A percentile compares a stretch with the other conserved stretches of the same genome.
Evolutionary conservation across 2,797 vertebrate genomes (phyloP).

Genomic region (Setipinna tenuifilis): DNA sequence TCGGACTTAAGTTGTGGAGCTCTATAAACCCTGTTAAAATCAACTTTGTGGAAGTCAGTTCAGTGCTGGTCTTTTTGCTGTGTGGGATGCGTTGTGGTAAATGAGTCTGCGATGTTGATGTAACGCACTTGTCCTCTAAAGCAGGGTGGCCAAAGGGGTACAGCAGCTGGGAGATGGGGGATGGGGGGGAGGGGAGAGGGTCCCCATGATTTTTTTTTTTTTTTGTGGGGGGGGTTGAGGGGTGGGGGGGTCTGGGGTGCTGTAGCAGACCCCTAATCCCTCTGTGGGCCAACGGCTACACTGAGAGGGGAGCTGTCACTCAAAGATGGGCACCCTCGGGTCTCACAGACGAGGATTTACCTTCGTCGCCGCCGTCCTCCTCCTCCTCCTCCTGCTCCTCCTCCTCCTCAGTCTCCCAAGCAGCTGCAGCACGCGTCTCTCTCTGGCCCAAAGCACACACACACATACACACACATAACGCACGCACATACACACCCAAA

Average conservation of each 20-base stretch:
- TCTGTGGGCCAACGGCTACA: conserved; percentile 68
- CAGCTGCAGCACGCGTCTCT: conserved; percentile 44
- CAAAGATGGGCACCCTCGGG: conserved; percentile 70
- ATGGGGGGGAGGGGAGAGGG: conserved; percentile 58
- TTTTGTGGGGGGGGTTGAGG: neutral
- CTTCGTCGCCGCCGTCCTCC: conserved; percentile 62
- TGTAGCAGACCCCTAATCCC: conserved; percentile 64
- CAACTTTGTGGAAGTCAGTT: too few relatives aligned
- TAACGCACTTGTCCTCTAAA: too few relatives aligned
- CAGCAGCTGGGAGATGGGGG: conserved; percentile 74
- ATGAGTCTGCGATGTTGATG: too few relatives aligned
- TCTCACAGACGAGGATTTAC: conserved; percentile 73
- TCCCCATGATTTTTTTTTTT: neutral
- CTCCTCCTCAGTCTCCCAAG: conserved; percentile 28
- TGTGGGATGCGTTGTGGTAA: too few relatives aligned
- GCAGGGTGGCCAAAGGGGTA: conserved; percentile 46
- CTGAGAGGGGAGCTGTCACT: conserved; percentile 77
- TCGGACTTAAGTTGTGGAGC: too few relatives aligned
- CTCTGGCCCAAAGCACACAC: conserved; percentile 9
- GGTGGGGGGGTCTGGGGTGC: neutral
- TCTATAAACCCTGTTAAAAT: too few relatives aligned
- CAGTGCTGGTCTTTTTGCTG: too few relatives aligned
- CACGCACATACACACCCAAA: neutral
- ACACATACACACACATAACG: neutral
- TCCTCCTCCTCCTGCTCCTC: neutral